Evolutionary conservation across 2,113 vertebrate species (phyloP).

Genomic region (Engystomops pustulosus): DNA sequence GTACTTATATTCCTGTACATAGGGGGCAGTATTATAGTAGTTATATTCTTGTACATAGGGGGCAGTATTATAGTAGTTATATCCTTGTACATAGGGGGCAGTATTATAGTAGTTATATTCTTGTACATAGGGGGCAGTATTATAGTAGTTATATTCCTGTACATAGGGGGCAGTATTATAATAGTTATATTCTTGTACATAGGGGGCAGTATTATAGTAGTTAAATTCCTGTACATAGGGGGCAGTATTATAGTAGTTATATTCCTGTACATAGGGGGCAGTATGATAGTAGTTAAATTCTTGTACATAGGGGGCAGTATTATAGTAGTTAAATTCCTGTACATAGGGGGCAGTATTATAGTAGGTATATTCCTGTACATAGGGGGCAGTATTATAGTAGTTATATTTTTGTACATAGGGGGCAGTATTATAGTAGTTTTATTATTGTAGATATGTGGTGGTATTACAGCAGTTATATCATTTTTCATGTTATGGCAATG

Average conservation of each 20-base stretch:
- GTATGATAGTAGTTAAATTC: background rate
- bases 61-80: slow-evolving; percentile 20
- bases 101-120: slow-evolving; percentile 21
- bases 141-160: slow-evolving; percentile 22
- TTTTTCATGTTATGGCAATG: background rate
- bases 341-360: slow-evolving; percentile 1
- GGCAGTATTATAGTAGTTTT: background rate
- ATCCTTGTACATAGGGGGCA: background rate
- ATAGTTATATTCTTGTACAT: slow-evolving; percentile 6
- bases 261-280: background rate
- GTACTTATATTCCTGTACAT: slow-evolving; percentile 8
- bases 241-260: slow-evolving; percentile 3
- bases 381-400: background rate
- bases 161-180: background rate
- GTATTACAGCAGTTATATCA: background rate
- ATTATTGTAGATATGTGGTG: background rate
- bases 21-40: background rate
- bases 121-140: background rate
- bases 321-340: background rate
- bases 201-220: background rate
- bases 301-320: background rate
- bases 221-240: background rate
- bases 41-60: slow-evolving; percentile 13
- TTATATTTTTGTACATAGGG: background rate
- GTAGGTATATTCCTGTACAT: slow-evolving; percentile 15